Conservation (phyloP, 2,113 vertebrate genomes). For the Ammospiza caudacuta region DNA sequence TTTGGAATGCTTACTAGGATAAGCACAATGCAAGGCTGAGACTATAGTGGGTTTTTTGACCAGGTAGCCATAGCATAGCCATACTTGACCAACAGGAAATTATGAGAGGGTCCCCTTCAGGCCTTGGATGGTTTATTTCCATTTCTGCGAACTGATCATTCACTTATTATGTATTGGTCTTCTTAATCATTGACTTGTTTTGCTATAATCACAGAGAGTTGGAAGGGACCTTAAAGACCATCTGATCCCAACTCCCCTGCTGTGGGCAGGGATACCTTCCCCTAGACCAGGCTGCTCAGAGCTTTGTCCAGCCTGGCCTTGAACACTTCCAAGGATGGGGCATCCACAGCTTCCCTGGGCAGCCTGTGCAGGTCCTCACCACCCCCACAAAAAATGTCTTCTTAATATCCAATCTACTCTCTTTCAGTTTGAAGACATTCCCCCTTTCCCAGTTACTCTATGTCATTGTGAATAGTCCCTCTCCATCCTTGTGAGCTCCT, state of each 20-base stretch:
- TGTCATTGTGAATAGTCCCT: accelerated
- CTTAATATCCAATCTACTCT: background rate
- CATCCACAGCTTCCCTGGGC: background rate
- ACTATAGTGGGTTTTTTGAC: background rate
- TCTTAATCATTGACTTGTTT: background rate
- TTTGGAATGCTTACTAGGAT: background rate
- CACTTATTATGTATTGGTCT: background rate
- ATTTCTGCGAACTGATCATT: background rate
- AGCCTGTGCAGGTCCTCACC: background rate
- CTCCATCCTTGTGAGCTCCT: background rate
- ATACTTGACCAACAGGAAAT: background rate
- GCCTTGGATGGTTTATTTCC: background rate
- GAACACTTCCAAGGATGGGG: too few species aligned
- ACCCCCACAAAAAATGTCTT: background rate
- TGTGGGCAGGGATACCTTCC: background rate
- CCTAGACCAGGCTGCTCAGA: background rate
- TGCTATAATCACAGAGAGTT: background rate
- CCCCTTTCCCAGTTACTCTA: too few species aligned
- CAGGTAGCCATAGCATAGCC: background rate
- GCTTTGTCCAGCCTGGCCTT: background rate
- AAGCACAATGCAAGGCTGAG: background rate
- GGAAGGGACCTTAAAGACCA: background rate
- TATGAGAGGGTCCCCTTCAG: background rate
- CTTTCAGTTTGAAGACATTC: background rate
- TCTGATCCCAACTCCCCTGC: background rate